Conservation (phyloP, 2,888 invertebrate species). For the Stramonita haemastoma region DNA sequence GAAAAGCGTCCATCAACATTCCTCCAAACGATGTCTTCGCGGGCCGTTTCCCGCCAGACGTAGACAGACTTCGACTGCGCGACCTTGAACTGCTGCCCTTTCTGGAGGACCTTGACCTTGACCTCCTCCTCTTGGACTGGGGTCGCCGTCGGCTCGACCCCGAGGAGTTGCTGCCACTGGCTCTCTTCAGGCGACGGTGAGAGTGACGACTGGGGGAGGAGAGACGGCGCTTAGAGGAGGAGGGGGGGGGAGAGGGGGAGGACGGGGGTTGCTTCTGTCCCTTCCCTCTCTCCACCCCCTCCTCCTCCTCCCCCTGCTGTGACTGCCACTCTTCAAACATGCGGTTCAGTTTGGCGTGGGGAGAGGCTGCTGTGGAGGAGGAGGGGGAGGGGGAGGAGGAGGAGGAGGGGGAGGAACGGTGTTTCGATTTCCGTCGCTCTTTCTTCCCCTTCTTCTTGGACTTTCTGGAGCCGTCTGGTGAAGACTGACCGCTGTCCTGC, state of each 20-base stretch:
- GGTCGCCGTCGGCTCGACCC: not conserved
- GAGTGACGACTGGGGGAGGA: not conserved
- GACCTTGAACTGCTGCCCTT: not conserved
- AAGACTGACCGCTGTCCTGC: not conserved
- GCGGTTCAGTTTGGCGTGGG: slow-evolving; percentile 17
- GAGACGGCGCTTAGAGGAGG: not conserved
- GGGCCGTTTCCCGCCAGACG: not conserved
- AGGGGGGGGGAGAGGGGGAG: not conserved
- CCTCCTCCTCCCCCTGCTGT: not conserved
- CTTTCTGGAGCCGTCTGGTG: slow-evolving; percentile 18
- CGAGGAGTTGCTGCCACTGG: not conserved
- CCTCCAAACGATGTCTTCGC: not conserved
- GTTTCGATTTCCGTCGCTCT: slow-evolving; percentile 26
- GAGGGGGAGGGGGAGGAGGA: not conserved
- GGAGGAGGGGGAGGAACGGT: not conserved
- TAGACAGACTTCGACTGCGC: not conserved
- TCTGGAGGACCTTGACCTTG: not conserved
- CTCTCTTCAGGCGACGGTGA: not conserved
- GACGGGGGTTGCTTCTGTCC: not conserved
- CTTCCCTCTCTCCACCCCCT: not conserved
- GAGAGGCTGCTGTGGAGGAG: not conserved
- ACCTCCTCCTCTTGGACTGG: not conserved
- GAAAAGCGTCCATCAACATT: not conserved
- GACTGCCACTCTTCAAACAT: slow-evolving; percentile 28
- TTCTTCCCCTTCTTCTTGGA: slow-evolving; percentile 27